A percentile compares a stretch with the other conserved stretches of the same genome.
Conservation (phyloP, 2,113 vertebrate genomes). For the Eulemur rufifrons region DNA sequence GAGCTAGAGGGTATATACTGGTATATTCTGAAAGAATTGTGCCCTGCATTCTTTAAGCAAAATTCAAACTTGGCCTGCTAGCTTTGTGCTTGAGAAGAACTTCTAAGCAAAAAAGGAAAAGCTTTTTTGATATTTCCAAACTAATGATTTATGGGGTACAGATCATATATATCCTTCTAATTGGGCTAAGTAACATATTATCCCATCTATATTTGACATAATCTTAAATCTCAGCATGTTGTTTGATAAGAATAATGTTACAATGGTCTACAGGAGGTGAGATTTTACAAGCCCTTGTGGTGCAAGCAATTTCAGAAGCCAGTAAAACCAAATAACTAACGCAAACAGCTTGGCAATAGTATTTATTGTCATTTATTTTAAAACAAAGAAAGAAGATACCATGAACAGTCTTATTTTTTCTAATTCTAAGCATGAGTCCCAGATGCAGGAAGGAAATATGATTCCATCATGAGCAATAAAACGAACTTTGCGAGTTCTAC, state of each 20-base stretch:
- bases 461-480: slow-evolving; percentile 33
- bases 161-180: not conserved
- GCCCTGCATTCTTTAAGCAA: not conserved
- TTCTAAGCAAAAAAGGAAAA: not conserved
- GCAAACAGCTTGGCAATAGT: not conserved
- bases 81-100: not conserved
- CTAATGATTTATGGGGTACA: not conserved
- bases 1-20: not conserved
- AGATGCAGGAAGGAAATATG: slow-evolving; percentile 10
- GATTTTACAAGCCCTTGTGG: not conserved
- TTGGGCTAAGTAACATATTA: not conserved
- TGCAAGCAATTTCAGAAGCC: slow-evolving; percentile 23
- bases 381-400: slow-evolving; percentile 30
- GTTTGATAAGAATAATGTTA: not conserved
- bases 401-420: slow-evolving; percentile 8
- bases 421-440: not conserved
- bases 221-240: not conserved
- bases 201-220: not conserved
- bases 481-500: not conserved
- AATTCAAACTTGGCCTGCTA: not conserved
- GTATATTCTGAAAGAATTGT: not conserved
- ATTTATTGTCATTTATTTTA: slow-evolving; percentile 52
- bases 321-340: slow-evolving; percentile 36
- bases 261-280: not conserved
- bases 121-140: not conserved